Percentiles rank a stretch among this genome's conserved stretches.
These are phyloP conservation scores for Euphonia xanthogaster DNA, from an alignment of 2,797 vertebrate genomes.

Conservation along the genomic window DNA sequence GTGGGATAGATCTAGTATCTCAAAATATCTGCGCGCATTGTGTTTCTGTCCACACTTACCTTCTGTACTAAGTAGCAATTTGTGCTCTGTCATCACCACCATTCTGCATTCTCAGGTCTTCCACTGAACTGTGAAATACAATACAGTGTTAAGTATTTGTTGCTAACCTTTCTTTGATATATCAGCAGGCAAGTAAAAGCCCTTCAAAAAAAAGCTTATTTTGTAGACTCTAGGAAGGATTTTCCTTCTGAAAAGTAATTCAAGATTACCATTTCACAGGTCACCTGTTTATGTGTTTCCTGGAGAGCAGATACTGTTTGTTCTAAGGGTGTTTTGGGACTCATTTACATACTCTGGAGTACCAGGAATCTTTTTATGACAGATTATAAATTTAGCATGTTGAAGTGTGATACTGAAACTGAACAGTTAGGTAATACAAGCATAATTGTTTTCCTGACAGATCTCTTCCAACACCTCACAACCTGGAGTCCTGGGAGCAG, in stretches of 20 bases:
- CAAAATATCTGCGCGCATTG: not conserved
- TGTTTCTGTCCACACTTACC: not conserved
- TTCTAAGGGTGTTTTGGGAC: not conserved
- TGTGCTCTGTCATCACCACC: not conserved
- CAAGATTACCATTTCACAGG: not conserved
- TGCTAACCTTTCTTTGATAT: not conserved
- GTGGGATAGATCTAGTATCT: not conserved
- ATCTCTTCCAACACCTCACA: conserved; percentile 79
- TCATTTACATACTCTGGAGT: not conserved
- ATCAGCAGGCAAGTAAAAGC: not conserved
- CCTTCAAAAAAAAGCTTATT: not conserved
- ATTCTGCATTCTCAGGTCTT: not conserved
- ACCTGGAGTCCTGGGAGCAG: conserved; percentile 56
- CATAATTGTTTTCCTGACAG: conserved; percentile 64
- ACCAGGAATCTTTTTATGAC: not conserved
- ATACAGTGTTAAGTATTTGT: not conserved
- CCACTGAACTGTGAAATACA: not conserved
- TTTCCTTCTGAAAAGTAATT: not conserved
- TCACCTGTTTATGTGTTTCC: not conserved
- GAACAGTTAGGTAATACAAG: not conserved
- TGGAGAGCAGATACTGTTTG: not conserved
- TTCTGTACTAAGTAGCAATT: not conserved
- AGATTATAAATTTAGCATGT: not conserved
- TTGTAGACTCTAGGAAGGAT: not conserved
- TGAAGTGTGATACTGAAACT: not conserved